Evolutionary conservation across 2,888 invertebrate genomes (phyloP).

Genomic region (Caenorhabditis japonica): DNA sequence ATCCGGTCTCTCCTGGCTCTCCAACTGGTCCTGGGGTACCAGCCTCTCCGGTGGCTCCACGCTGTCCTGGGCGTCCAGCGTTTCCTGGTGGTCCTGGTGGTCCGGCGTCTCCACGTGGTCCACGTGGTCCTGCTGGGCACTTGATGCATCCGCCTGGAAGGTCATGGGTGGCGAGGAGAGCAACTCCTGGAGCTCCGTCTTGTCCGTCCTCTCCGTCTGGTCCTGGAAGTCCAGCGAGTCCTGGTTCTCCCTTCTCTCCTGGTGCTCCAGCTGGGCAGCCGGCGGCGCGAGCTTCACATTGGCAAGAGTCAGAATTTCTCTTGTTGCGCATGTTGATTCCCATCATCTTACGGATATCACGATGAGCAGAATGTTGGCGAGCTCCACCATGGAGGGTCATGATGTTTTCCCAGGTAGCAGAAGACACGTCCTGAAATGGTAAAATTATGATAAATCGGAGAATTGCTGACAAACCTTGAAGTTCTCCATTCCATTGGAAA

Average conservation of each 20-base stretch:
- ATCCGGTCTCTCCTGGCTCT: conserved; percentile 59
- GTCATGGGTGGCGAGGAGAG: conserved; percentile 55
- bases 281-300: conserved; percentile 48
- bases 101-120: conserved; percentile 55
- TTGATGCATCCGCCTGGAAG: conserved; percentile 64
- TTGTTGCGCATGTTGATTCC: conserved; percentile 48
- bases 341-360: conserved; percentile 36
- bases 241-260: conserved; percentile 55
- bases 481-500: conserved; percentile 56
- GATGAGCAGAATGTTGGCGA: conserved; percentile 22
- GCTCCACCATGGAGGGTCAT: conserved; percentile 45
- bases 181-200: conserved; percentile 59
- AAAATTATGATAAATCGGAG: background rate
- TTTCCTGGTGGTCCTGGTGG: conserved; percentile 60
- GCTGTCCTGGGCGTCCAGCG: conserved; percentile 59
- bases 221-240: conserved; percentile 57
- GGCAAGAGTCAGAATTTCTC: conserved; percentile 51
- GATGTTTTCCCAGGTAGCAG: conserved; percentile 59
- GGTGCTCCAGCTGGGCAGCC: conserved; percentile 60
- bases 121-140: conserved; percentile 56
- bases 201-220: conserved; percentile 61
- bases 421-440: conserved; percentile 53
- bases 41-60: conserved; percentile 52
- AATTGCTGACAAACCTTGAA: conserved; percentile 46
- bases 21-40: conserved; percentile 57